These are phyloP conservation scores for Ascaphus truei DNA, from an alignment of 2,113 vertebrate genomes.

Conservation along the genomic window DNA sequence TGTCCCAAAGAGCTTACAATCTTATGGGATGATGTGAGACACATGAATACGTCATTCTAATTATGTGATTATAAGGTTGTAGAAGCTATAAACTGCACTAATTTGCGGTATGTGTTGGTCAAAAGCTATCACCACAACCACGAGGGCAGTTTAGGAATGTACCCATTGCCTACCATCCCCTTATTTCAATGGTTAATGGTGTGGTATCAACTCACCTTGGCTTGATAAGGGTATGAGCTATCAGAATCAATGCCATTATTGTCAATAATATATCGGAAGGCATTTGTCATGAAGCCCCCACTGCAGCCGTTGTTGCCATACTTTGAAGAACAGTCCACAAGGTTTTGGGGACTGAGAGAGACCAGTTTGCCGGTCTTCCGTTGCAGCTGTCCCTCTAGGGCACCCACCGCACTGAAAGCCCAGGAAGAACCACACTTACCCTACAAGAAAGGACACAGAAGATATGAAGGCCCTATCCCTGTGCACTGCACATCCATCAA, in stretches of 20 bases:
- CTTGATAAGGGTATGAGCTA: constrained; percentile 73
- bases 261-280: constrained; percentile 73
- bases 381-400: constrained; percentile 78
- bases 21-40: too few species aligned
- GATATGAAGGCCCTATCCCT: too few species aligned
- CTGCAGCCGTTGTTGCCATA: constrained; percentile 72
- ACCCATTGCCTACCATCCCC: too few species aligned
- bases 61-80: too few species aligned
- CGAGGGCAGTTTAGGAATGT: too few species aligned
- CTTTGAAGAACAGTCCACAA: constrained; percentile 75
- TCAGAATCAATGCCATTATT: constrained; percentile 80
- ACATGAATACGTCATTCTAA: too few species aligned
- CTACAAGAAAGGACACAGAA: constrained; percentile 53
- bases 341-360: constrained; percentile 78
- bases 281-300: constrained; percentile 67
- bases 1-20: too few species aligned
- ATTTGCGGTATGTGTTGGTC: too few species aligned
- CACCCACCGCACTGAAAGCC: constrained; percentile 82
- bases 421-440: constrained; percentile 79
- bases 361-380: constrained; percentile 65
- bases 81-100: too few species aligned
- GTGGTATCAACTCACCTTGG: constrained; percentile 55
- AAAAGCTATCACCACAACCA: too few species aligned
- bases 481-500: too few species aligned
- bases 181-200: too few species aligned